Percentiles rank a stretch among this genome's conserved stretches.
Evolutionary conservation across 2,888 invertebrate genomes (phyloP).

Genomic region (Perizoma affinitatum): DNA sequence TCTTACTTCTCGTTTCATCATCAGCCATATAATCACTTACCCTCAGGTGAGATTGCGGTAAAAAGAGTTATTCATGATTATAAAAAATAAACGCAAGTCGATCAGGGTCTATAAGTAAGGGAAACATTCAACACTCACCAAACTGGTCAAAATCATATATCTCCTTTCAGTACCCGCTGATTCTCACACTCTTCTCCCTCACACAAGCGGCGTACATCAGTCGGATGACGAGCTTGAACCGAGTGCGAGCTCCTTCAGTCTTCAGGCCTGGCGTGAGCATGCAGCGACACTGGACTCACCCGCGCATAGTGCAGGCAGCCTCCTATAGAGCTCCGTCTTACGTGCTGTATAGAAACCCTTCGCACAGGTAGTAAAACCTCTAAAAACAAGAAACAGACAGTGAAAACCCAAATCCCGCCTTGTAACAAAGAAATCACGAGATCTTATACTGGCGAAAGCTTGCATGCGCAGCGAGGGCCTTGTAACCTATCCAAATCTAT

Average conservation of each 20-base stretch:
- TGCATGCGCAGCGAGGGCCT: too few species aligned
- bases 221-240: slow-evolving; percentile 60
- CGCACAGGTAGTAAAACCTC: slow-evolving; percentile 53
- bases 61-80: too few species aligned
- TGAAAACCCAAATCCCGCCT: too few species aligned
- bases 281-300: slow-evolving; percentile 61
- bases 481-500: too few species aligned
- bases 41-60: too few species aligned
- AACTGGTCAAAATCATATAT: neutral
- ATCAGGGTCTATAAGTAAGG: too few species aligned
- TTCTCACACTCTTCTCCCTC: slow-evolving; percentile 58
- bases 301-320: slow-evolving; percentile 56
- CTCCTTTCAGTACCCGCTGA: slow-evolving; percentile 42
- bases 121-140: neutral
- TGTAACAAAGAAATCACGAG: too few species aligned
- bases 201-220: slow-evolving; percentile 65
- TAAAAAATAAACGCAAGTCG: too few species aligned
- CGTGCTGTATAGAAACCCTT: slow-evolving; percentile 63
- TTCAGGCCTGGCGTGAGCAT: slow-evolving; percentile 70
- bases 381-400: too few species aligned
- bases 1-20: too few species aligned
- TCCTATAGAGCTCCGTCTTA: slow-evolving; percentile 65
- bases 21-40: too few species aligned
- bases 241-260: slow-evolving; percentile 57
- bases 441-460: too few species aligned